Base-by-base conservation (phyloP, 2,113 vertebrate genomes). In the Lampris incognitus region DNA sequence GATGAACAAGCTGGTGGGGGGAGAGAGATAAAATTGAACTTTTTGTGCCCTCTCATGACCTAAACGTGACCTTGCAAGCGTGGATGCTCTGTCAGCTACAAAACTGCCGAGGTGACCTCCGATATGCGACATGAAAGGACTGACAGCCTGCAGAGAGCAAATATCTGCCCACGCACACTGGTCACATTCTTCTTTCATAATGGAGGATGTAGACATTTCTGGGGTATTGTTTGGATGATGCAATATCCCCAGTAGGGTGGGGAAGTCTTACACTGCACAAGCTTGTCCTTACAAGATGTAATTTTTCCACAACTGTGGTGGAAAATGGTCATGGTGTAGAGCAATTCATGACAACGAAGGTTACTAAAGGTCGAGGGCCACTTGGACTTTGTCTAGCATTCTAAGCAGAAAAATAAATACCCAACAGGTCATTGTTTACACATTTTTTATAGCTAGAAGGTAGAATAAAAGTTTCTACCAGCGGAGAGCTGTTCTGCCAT, bases 291-390 rank as follows among this genome's bases (percentile, higher is more conserved):
- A 75, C 37, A 75, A 79, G 69, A 76, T 48, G 24, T 75, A 49
- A 68, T 9, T 67, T 68, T 66, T 81, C 38, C 37, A 79, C 66
- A 70, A 59, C 56, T 57, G 58, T 54, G 62, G 62, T 51, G 61
- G 66, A 24, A 82, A 76, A 70, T 59, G 50, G 76, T 70, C 66
- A 74, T 73, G 60, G 77, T 76, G 64, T 74, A 81, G 79, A 85
- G 75, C 69, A 49, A 50, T 51, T 84, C 9, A 58, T 24, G 24
- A 24, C 24, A 24, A 55, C 69, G 69, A 73, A 64, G 57, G 82
- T 83, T 67, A 79, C 11, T 5, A 69, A 76, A 83, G 77, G 68
- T 64, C 52, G 58, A 81, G 44, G 67, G 73, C 65, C 66, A 67
- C 69, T 40, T 2, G 37, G 40, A 52, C 79, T 84, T 61, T 44